Base-by-base conservation (phyloP, 2,797 vertebrate genomes). In the Acanthurus tractus region DNA sequence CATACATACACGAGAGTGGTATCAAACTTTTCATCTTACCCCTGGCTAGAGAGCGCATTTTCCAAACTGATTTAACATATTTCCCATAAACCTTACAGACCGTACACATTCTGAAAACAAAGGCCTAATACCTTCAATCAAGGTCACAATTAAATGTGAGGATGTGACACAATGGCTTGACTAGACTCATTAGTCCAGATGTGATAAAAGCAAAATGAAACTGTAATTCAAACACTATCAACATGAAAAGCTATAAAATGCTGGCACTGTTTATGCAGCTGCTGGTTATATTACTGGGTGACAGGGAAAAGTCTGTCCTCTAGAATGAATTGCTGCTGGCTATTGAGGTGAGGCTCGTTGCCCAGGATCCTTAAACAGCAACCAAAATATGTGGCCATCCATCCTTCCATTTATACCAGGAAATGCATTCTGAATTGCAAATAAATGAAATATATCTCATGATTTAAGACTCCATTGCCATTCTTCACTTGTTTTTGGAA, bases 241-340 rank as follows among this genome's bases (percentile, higher is more conserved):
- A 15, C 40, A 52, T 49, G 15, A 13, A 54, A 61, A 36, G 6
- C 38, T 23, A 40, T 17, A 38, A 49, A 36, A 49, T 22, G 42
- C 36, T 75, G 63, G 36, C 23, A 48, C 18, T 40, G 63, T 70
- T 48, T 65, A 23, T 63, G 50, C 29, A 48, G 57, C 52, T 46
- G 15, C 40, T 63, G 58, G 11, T 46, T 40, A 63, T 29, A 58
- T 46, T 36, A 46, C n/a, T 56, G 40, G 29, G 54, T 74, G 65
- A 40, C 25, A 17, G 12, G 23, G 45, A 23, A 68, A 56, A 68
- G 3, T 7, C 42, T 44, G 11, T 6, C 12, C 40, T 55, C 0
- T 18, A 25, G 59, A 42, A 81, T 22, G 46, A 74, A 66, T 25
- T 45, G 34, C 29, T 79, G 54, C 34, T 44, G 45, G 55, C 48